Percentiles rank a stretch among this genome's conserved stretches.
Conservation (phyloP, 2,113 vertebrate species). For the Rhinopomastus cyanomelas region DNA sequence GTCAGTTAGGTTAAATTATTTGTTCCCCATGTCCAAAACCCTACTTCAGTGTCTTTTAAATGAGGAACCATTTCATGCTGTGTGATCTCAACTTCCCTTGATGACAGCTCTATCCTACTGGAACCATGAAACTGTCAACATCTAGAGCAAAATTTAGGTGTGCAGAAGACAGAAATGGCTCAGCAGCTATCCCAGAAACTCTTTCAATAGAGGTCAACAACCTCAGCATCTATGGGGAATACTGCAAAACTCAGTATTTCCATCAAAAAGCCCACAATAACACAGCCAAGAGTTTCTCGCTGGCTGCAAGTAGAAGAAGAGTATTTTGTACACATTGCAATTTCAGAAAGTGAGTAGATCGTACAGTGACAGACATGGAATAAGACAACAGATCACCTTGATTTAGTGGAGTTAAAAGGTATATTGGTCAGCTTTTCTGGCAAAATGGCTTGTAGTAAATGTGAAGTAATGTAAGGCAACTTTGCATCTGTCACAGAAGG, state of each 20-base stretch:
- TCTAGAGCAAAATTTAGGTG: constrained; percentile 48
- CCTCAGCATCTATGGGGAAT: constrained; percentile 6
- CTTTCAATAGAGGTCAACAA: constrained; percentile 39
- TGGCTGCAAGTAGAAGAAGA: constrained; percentile 5
- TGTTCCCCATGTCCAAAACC: background rate
- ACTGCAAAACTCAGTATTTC: constrained; percentile 15
- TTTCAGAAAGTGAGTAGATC: background rate
- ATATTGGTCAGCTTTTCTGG: background rate
- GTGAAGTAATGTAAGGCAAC: background rate
- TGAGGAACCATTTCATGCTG: constrained; percentile 24
- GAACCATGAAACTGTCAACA: constrained; percentile 59
- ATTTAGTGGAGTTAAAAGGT: background rate
- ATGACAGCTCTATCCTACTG: constrained; percentile 53
- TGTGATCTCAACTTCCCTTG: constrained; percentile 56
- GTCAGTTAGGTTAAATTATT: constrained; percentile 1
- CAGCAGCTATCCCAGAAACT: constrained; percentile 22
- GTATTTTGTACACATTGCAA: background rate
- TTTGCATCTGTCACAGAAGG: background rate
- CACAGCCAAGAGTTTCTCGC: background rate
- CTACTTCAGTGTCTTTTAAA: constrained; percentile 1
- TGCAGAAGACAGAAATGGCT: constrained; percentile 50
- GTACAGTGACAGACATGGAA: background rate
- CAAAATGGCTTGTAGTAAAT: background rate
- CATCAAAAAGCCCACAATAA: background rate
- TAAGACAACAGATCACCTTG: background rate